phyloP scores from a whole-genome alignment of 2,888 invertebrate genomes.

The Morpho deidamia region DNA sequence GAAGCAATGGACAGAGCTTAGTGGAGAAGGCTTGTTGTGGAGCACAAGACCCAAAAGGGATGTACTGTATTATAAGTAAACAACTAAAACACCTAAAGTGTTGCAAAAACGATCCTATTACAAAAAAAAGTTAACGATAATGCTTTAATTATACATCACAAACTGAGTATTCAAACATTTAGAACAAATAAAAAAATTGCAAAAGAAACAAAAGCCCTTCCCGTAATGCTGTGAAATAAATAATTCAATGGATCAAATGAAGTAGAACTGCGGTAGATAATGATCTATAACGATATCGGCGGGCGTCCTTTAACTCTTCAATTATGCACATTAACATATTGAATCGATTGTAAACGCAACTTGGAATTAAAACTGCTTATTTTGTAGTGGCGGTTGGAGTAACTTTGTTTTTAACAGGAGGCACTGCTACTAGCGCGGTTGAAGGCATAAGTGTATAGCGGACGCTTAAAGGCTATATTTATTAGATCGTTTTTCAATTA shows the following conservation, averaged over 20 bases:
- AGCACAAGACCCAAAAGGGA: too few relatives aligned
- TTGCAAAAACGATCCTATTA: too few relatives aligned
- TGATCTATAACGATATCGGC: constrained; percentile 24
- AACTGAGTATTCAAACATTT: not conserved
- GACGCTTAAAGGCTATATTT: not conserved
- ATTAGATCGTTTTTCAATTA: too few relatives aligned
- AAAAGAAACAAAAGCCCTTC: not conserved
- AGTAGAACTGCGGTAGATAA: constrained; percentile 29
- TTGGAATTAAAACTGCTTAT: constrained; percentile 63
- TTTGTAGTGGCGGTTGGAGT: constrained; percentile 45
- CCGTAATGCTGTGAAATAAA: constrained; percentile 27
- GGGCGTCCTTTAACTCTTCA: constrained; percentile 38
- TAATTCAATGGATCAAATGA: constrained; percentile 39
- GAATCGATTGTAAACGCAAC: constrained; percentile 43
- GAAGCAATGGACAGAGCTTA: too few relatives aligned
- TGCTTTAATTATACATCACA: not conserved
- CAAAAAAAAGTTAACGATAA: not conserved
- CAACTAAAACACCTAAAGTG: too few relatives aligned
- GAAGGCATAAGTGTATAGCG: constrained; percentile 15
- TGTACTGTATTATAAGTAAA: too few relatives aligned
- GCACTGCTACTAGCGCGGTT: constrained; percentile 32
- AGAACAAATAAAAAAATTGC: not conserved
- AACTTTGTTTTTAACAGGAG: constrained; percentile 52
- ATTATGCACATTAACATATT: constrained; percentile 46
- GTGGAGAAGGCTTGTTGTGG: too few relatives aligned